These are phyloP conservation scores for Enoplolaimus lenunculus DNA, from an alignment of 2,888 invertebrate genomes.

Conservation along the genomic window DNA sequence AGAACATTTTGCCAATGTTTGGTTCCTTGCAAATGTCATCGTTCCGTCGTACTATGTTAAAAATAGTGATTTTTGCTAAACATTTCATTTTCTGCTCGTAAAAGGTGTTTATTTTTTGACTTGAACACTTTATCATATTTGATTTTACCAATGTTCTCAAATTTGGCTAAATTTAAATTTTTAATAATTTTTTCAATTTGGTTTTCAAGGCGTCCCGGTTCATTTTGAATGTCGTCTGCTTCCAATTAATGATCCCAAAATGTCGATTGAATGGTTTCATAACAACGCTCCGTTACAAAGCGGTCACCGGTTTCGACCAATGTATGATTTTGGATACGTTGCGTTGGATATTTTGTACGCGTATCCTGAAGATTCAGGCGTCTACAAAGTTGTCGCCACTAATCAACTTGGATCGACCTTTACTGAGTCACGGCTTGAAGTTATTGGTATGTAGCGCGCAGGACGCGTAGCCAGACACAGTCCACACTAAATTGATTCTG, in stretches of 20 bases:
- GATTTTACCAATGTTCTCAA: no score
- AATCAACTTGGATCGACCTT: conserved; percentile 79
- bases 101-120: no score
- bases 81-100: no score
- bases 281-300: conserved; percentile 79
- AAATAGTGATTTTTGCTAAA: no score
- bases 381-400: conserved; percentile 80
- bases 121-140: no score
- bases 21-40: no score
- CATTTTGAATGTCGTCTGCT: conserved; percentile 95
- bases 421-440: conserved; percentile 63
- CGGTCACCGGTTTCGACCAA: conserved; percentile 65
- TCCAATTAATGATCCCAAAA: conserved; percentile 85
- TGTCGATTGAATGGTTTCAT: conserved; percentile 60
- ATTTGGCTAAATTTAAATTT: no score
- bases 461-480: no score
- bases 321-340: conserved; percentile 95
- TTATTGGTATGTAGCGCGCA: conserved; percentile 49
- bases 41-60: no score
- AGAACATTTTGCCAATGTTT: no score
- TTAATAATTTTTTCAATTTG: no score
- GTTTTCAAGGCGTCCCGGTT: conserved; percentile 50
- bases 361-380: conserved; percentile 85
- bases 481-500: no score
- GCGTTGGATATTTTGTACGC: conserved; percentile 87